Percentiles rank a stretch among this genome's conserved stretches.
Conservation (phyloP, 2,113 vertebrate species). For the Sapajus apella region DNA sequence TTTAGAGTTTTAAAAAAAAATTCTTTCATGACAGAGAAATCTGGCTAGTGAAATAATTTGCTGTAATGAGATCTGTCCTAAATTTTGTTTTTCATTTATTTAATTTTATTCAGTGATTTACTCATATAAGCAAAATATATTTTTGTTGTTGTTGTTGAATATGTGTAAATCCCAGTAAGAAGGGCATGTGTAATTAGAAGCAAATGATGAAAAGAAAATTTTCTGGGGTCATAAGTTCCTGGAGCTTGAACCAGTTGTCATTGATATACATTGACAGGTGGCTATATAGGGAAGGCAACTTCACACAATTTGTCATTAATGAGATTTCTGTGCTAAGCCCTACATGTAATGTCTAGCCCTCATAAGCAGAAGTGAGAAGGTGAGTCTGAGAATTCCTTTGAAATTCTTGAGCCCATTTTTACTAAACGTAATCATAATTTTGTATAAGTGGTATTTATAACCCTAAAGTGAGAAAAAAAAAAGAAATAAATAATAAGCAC, state of each 20-base stretch:
- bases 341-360: accelerated
- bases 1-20: background rate
- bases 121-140: background rate
- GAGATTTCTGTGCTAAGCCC: background rate
- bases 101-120: background rate
- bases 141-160: background rate
- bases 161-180: background rate
- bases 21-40: background rate
- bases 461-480: background rate
- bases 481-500: background rate
- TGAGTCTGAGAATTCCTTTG: background rate
- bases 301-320: background rate
- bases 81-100: background rate
- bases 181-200: background rate
- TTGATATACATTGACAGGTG: background rate
- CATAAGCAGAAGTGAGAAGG: background rate
- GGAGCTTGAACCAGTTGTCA: background rate
- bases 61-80: background rate
- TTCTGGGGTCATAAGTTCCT: background rate
- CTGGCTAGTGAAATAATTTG: background rate
- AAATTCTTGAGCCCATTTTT: background rate
- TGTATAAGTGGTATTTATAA: background rate
- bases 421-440: background rate
- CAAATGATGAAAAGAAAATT: background rate
- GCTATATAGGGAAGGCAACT: background rate